Conservation (phyloP, 2,888 invertebrate species). For the Oxyteleia sp. region DNA sequence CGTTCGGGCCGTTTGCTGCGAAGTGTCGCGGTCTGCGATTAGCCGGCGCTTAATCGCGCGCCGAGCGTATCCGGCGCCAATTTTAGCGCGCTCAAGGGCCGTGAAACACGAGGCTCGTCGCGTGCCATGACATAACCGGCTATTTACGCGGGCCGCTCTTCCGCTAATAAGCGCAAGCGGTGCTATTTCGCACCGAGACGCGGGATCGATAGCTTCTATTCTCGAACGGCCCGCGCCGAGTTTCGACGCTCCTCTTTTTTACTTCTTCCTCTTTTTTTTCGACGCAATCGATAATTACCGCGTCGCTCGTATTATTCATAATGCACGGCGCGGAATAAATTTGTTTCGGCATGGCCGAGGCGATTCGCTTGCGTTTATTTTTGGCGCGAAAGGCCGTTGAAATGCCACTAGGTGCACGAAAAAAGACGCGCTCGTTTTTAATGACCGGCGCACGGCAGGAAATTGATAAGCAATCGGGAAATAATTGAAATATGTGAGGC, state of each 20-base stretch:
- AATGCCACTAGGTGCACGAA: too few relatives aligned
- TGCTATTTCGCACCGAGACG: neutral
- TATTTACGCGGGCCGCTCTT: constrained; percentile 31
- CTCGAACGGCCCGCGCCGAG: neutral
- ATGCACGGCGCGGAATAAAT: too few relatives aligned
- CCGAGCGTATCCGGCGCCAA: constrained; percentile 34
- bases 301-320: too few relatives aligned
- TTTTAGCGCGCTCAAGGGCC: constrained; percentile 23
- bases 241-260: neutral
- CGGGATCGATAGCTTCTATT: constrained; percentile 17
- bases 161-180: constrained; percentile 31
- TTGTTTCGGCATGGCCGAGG: too few relatives aligned
- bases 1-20: too few relatives aligned
- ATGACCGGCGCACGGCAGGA: too few relatives aligned
- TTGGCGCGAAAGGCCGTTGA: too few relatives aligned
- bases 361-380: too few relatives aligned
- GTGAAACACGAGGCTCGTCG: constrained; percentile 41
- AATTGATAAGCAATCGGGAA: too few relatives aligned
- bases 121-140: constrained; percentile 44
- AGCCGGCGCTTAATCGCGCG: constrained; percentile 1
- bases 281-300: neutral
- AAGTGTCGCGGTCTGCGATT: neutral
- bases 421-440: too few relatives aligned
- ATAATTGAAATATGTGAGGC: too few relatives aligned
- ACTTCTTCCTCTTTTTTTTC: neutral